phyloP scores from a whole-genome alignment of 2,113 vertebrate genomes.

The Leuciscus idus region DNA sequence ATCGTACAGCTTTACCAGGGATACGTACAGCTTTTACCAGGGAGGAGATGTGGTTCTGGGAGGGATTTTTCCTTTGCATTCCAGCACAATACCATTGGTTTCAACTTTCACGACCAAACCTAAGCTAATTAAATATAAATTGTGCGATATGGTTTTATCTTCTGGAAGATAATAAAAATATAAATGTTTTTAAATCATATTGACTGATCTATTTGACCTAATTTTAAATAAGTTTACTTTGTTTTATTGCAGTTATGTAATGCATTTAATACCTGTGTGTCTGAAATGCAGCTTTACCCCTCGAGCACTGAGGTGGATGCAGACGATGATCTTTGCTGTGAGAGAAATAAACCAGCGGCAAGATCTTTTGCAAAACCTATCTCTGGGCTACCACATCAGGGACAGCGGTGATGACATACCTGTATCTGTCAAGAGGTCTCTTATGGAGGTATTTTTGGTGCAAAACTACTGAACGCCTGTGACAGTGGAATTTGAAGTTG shows the following conservation, averaged over 20 bases:
- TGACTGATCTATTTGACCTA: neutral
- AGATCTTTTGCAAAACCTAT: slow-evolving; percentile 71
- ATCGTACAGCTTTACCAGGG: too few species aligned
- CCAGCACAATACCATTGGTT: slow-evolving; percentile 61
- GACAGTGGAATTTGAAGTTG: too few species aligned
- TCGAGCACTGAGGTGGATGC: slow-evolving; percentile 75
- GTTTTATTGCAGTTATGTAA: neutral
- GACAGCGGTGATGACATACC: slow-evolving; percentile 73
- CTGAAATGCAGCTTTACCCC: slow-evolving; percentile 75
- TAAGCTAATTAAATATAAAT: slow-evolving; percentile 60
- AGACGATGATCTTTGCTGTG: slow-evolving; percentile 74
- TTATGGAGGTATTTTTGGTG: too few species aligned
- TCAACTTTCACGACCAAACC: slow-evolving; percentile 67
- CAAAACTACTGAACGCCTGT: too few species aligned
- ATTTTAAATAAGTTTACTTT: neutral
- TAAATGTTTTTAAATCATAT: neutral
- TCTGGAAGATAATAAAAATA: neutral
- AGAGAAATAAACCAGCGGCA: slow-evolving; percentile 70
- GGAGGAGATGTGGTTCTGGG: slow-evolving; percentile 74
- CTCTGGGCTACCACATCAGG: slow-evolving; percentile 72
- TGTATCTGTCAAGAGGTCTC: slow-evolving; percentile 65
- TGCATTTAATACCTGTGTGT: too few species aligned
- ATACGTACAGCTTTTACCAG: slow-evolving; percentile 63
- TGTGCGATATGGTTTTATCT: slow-evolving; percentile 61
- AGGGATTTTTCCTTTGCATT: slow-evolving; percentile 76